Conservation (phyloP, 2,797 vertebrate genomes). For the Chrysocyon brachyurus region DNA sequence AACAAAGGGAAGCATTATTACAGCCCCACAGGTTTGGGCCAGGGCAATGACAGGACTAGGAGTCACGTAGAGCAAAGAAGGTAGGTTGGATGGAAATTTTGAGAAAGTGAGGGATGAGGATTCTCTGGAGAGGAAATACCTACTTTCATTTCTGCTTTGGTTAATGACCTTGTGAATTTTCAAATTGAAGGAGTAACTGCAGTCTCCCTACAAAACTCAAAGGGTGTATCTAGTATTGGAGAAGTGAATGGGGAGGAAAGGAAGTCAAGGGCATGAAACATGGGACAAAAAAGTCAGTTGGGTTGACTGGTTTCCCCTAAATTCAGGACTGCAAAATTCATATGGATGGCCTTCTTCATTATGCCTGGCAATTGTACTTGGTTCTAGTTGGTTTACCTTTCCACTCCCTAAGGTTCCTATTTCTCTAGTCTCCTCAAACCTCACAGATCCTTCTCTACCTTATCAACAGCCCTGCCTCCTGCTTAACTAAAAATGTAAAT, state of each 20-base stretch:
- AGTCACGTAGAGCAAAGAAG: background rate
- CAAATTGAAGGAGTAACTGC: background rate
- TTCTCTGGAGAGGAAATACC: background rate
- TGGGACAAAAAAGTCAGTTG: background rate
- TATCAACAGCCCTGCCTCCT: background rate
- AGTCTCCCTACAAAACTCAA: background rate
- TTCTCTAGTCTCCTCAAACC: background rate
- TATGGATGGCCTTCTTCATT: background rate
- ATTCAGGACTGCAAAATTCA: slow-evolving; percentile 25
- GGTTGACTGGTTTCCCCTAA: background rate
- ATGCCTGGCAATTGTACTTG: background rate
- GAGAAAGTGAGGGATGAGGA: background rate
- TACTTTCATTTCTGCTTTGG: slow-evolving; percentile 30
- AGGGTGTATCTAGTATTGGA: background rate
- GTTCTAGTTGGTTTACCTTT: background rate
- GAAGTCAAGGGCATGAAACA: background rate
- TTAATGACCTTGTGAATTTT: background rate
- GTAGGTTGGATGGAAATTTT: background rate
- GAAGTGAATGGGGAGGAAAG: background rate
- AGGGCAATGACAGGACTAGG: background rate
- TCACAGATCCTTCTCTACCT: background rate
- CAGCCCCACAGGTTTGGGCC: background rate
- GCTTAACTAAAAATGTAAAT: background rate
- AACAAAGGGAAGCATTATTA: background rate
- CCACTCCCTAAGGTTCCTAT: background rate